Base-by-base conservation (phyloP, 2,797 vertebrate genomes). In the Anguilla obscura region DNA sequence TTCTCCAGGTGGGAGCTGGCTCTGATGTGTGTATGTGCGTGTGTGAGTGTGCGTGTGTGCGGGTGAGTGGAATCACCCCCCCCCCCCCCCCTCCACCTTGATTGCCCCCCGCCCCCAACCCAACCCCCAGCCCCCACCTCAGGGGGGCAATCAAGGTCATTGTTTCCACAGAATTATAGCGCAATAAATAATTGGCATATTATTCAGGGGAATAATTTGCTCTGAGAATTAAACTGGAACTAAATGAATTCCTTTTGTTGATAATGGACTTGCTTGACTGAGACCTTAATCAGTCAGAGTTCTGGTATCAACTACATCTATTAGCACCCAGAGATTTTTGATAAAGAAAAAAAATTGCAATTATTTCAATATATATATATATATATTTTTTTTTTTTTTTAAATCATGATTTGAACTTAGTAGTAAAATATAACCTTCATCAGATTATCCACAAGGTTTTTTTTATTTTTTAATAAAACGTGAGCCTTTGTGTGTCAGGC, bases 1-100 rank as follows among this genome's bases (percentile, higher is more conserved):
- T 92, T 18, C 63, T 94, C 91, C 90, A 89, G 92, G 94, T 92
- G 89, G 90, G 91, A 95, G 95, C 94, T 93, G 93, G 94, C 93
- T 95, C 92, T 66, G 71, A 30, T 36, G 10, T 33, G 27, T 74
- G 71, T 74, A 30, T 71, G 66, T n/a, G 63, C 21, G 63, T n/a
- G n/a, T 74, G n/a, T 74, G 30, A 1, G 69, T 74, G 30, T 79
- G 30, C 8, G 69, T 79, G 6, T 71, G n/a, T 71, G 66, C 3
- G n/a, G 27, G n/a, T 71, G 66, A 14, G 27, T 30, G 69, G 58
- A 63, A 63, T 63, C 58, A 63, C 58, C 58, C 58, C 58, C 58
- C 58, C 5, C 16, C 3, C 3, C 3, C 58, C 58, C 3, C 58
- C 21, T 63, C 4, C 50, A 8, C 50, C 50, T 52, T 52, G 50